Percentiles rank a stretch among this genome's conserved stretches.
Evolutionary conservation across 2,797 vertebrate species (phyloP).

Genomic region (Peromyscus attwateri): DNA sequence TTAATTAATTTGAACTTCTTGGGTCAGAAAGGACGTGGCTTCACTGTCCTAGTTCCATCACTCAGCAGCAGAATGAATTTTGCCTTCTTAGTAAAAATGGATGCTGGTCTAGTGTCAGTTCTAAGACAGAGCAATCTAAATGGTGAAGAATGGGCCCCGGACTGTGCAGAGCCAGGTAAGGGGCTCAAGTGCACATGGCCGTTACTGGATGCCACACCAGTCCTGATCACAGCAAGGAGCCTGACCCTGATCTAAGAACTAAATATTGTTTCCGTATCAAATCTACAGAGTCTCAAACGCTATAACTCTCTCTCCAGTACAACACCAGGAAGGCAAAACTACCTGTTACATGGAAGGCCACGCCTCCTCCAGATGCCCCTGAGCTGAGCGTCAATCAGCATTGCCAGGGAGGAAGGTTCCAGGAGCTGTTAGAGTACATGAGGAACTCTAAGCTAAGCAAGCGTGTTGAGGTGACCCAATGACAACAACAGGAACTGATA

Average conservation of each 20-base stretch:
- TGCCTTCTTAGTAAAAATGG: constrained; percentile 34
- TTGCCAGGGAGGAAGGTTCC: not conserved
- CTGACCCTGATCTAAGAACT: not conserved
- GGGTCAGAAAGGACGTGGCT: constrained; percentile 68
- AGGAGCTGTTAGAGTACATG: not conserved
- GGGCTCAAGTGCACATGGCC: not conserved
- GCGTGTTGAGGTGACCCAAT: not conserved
- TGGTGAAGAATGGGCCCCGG: not conserved
- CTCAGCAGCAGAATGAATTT: constrained; percentile 50
- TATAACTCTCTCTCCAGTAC: not conserved
- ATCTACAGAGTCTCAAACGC: not conserved
- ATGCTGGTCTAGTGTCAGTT: constrained; percentile 8
- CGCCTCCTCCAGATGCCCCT: not conserved
- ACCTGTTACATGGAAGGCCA: not conserved
- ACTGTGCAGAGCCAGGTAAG: not conserved
- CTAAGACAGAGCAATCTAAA: not conserved
- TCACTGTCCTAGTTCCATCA: constrained; percentile 46
- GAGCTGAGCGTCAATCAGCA: not conserved
- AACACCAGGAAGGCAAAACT: not conserved
- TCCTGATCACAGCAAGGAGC: not conserved
- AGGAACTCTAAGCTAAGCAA: not conserved
- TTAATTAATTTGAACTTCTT: constrained; percentile 77
- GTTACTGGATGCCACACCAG: no score
- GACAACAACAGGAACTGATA: not conserved
- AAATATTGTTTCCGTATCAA: not conserved